These are phyloP conservation scores for Spinibarbus caldwelli DNA, from an alignment of 2,797 vertebrate species.

Conservation along the genomic window DNA sequence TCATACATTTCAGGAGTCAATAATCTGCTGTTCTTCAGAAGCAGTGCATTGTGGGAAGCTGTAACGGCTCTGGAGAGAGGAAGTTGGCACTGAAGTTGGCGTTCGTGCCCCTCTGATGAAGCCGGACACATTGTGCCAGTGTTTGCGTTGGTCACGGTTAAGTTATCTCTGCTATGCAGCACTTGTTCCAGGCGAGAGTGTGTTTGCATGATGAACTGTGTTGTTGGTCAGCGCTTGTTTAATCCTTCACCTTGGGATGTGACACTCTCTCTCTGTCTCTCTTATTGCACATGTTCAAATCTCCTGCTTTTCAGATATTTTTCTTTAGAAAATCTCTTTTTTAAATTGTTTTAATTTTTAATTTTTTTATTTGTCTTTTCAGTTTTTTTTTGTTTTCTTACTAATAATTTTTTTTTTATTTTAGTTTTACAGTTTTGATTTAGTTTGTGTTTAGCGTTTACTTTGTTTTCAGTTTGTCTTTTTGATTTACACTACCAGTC, in stretches of 20 bases:
- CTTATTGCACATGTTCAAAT: neutral
- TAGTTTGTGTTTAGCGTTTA: too few species aligned
- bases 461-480: too few species aligned
- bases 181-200: constrained; percentile 16
- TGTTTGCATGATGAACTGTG: constrained; percentile 41
- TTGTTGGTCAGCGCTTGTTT: constrained; percentile 40
- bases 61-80: constrained; percentile 4
- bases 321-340: neutral
- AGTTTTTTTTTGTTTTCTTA: too few species aligned
- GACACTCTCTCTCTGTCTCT: too few species aligned
- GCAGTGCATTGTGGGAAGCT: constrained; percentile 12
- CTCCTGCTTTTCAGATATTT: neutral
- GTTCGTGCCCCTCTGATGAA: neutral
- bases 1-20: neutral
- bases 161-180: constrained; percentile 48
- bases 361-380: too few species aligned
- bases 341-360: neutral
- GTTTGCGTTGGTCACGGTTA: constrained; percentile 20
- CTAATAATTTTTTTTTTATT: too few species aligned
- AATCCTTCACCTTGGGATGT: constrained; percentile 49
- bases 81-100: constrained; percentile 19
- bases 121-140: constrained; percentile 8
- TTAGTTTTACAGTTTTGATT: too few species aligned
- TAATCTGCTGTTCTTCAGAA: neutral
- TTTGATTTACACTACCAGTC: too few species aligned